Evolutionary conservation across 1,140 invertebrate genomes (phyloP), one percentile per base, ranked within the genome.

Genomic region (Saccostrea cuccullata): DNA sequence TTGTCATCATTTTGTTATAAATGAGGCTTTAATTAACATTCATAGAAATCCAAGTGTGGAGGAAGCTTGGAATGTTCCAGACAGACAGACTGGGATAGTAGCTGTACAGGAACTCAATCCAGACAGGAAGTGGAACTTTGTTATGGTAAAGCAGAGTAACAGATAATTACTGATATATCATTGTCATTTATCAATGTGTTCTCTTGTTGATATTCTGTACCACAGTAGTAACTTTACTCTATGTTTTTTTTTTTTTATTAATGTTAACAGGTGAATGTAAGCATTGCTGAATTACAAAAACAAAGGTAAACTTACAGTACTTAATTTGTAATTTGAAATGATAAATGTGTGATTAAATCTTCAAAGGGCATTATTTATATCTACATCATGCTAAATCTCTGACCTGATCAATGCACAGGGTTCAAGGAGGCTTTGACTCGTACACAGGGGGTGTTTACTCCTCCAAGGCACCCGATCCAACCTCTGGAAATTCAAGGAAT

Each of bases 71-170:
- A 86, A 91, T 87, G 94, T 95, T 26, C 95, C 95, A 70, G 95
- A 95, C 89, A 91, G 95, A 91, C 82, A 92, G 60, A 95, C 98
- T 55, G 98, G 98, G 5, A 95, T 95, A 89, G 93, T 96, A 92
- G 97, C 98, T 26, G 96, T 97, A 64, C 91, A 96, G 84, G 97
- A 98, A 94, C 95, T 99, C 20, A 97, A 96, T 93, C 97, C 97
- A 1, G 89, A 96, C 12, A 96, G 97, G 94, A 95, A 94, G 90
- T 97, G 96, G 96, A 97, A 97, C 94, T 97, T 97, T 94, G 94
- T 97, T 88, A 95, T 97, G 94, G 96, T 97, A 94, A 89, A 9
- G 82, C 47, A 47, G 47, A 47, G 6, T 47, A 47, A 47, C 47
- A 8, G 5, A 47, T 47, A 47, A 47, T 47, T 8, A 47, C 47